Evolutionary conservation across 2,888 invertebrate species (phyloP).

Genomic region (Neoascia interrupta): DNA sequence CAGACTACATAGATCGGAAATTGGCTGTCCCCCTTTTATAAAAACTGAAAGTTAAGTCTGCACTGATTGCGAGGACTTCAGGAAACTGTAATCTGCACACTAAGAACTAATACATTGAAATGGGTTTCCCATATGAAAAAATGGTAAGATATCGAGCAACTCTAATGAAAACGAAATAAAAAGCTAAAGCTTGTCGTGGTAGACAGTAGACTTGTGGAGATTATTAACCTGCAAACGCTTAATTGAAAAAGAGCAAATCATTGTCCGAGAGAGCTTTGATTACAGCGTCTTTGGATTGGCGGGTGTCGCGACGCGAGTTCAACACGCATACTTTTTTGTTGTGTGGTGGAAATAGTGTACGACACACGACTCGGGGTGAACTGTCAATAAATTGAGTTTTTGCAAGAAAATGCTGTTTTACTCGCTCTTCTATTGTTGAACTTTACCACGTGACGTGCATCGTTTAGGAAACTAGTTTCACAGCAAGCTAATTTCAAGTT

Average conservation of each 20-base stretch:
- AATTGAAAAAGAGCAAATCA: conserved; percentile 21
- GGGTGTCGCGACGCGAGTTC: not conserved
- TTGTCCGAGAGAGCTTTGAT: conserved; percentile 29
- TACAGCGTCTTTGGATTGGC: not conserved
- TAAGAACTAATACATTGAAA: conserved; percentile 14
- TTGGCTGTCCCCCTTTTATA: conserved; percentile 52
- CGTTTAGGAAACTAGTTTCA: conserved; percentile 1
- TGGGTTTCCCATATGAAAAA: conserved; percentile 7
- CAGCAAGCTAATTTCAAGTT: conserved; percentile 44
- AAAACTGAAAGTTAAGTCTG: conserved; percentile 50
- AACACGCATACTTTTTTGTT: not conserved
- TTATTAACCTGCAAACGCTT: conserved; percentile 25
- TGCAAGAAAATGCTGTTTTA: no score
- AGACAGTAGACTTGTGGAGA: conserved; percentile 32
- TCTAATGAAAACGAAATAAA: conserved; percentile 14
- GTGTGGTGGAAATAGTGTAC: not conserved
- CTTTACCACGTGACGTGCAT: conserved; percentile 30
- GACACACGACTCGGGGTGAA: conserved; percentile 3
- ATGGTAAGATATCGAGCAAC: conserved; percentile 18
- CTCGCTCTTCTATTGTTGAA: not conserved
- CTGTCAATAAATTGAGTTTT: conserved; percentile 1
- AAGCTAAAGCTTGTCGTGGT: conserved; percentile 26
- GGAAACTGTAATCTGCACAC: conserved; percentile 44
- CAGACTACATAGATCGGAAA: conserved; percentile 57
- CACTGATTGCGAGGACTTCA: conserved; percentile 53